Conservation (phyloP, 2,797 vertebrate species). For the Siniperca undulata region DNA sequence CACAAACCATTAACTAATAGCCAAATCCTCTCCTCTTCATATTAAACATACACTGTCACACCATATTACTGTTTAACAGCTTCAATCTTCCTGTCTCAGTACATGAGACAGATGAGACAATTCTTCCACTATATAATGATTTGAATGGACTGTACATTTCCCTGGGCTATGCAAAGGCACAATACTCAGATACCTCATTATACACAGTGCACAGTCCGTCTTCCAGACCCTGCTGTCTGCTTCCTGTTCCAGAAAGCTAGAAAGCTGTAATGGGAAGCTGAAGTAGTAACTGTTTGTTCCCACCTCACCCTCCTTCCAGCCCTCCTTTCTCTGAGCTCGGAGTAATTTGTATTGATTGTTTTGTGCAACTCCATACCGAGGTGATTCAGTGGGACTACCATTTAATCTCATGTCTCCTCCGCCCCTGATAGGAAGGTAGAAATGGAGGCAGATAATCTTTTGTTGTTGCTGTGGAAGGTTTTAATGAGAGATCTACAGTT, state of each 20-base stretch:
- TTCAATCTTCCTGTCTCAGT: slow-evolving; percentile 5
- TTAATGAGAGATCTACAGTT: slow-evolving; percentile 22
- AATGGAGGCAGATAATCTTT: slow-evolving; percentile 23
- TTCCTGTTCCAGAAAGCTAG: slow-evolving; percentile 45
- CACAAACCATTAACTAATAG: slow-evolving; percentile 17
- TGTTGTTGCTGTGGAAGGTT: slow-evolving; percentile 11
- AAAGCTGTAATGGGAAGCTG: slow-evolving; percentile 45
- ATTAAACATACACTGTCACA: slow-evolving; percentile 7
- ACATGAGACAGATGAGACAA: slow-evolving; percentile 9
- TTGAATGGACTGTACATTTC: not conserved
- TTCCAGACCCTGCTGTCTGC: slow-evolving; percentile 30
- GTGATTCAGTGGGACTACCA: slow-evolving; percentile 58
- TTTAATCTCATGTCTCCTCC: slow-evolving; percentile 48
- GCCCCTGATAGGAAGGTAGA: slow-evolving; percentile 32
- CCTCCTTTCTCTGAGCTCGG: slow-evolving; percentile 38
- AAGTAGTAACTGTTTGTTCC: slow-evolving; percentile 60
- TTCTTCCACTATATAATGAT: not conserved
- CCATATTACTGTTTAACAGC: slow-evolving; percentile 2
- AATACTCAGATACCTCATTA: not conserved
- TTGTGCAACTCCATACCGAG: slow-evolving; percentile 52
- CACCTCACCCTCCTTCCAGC: slow-evolving; percentile 16
- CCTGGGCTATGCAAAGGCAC: not conserved
- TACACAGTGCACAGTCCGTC: not conserved
- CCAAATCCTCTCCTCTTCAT: slow-evolving; percentile 2
- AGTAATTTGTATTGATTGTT: slow-evolving; percentile 78